phyloP scores from a whole-genome alignment of 2,797 vertebrate species.

The Lepilemur ruficaudatus region DNA sequence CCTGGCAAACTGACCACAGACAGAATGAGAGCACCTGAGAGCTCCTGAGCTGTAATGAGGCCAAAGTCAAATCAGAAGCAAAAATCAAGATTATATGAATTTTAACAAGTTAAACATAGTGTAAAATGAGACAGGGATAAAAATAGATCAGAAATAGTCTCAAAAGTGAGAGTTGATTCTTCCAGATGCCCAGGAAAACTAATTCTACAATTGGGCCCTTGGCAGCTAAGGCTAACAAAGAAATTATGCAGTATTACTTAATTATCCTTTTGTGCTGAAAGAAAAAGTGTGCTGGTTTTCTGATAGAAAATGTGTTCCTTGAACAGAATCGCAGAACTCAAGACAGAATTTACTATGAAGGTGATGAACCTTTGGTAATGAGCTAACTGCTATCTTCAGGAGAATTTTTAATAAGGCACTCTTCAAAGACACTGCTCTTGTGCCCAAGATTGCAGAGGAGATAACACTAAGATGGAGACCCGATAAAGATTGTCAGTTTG shows the following conservation, averaged over 20 bases:
- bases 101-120: conserved; percentile 2
- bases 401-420: neutral
- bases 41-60: neutral
- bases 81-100: conserved; percentile 5
- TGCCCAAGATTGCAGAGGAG: neutral
- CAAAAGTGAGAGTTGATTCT: neutral
- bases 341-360: neutral
- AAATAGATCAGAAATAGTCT: conserved; percentile 37
- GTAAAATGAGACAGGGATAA: conserved; percentile 2
- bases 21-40: neutral
- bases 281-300: neutral
- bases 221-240: conserved; percentile 25
- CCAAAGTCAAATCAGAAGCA: neutral
- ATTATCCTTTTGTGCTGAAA: conserved; percentile 11
- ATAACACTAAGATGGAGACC: neutral
- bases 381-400: conserved; percentile 9
- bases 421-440: neutral
- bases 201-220: neutral
- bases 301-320: conserved; percentile 3
- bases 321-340: neutral
- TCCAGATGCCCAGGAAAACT: neutral
- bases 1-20: neutral
- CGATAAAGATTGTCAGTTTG: neutral
- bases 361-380: neutral
- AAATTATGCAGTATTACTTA: conserved; percentile 37